Percentiles rank a stretch among this genome's conserved stretches.
phyloP scores from a whole-genome alignment of 1,140 invertebrate species.

The Nasonia longicornis region DNA sequence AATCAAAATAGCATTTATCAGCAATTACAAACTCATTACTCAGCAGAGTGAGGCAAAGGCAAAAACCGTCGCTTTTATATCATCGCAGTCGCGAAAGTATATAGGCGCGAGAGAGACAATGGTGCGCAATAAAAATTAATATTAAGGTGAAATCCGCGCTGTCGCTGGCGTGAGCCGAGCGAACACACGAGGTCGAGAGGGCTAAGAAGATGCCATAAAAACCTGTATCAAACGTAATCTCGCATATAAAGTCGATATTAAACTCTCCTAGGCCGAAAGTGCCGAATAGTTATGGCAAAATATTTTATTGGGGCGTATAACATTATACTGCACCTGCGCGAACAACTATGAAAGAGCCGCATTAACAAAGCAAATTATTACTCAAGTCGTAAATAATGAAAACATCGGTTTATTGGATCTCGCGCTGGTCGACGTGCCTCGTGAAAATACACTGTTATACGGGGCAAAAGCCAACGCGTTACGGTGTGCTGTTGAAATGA shows the following conservation, averaged over 20 bases:
- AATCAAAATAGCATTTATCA: slow-evolving; percentile 13
- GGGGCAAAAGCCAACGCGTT: not conserved
- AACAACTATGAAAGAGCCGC: not conserved
- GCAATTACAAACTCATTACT: slow-evolving; percentile 21
- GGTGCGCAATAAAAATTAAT: not conserved
- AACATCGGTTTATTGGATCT: not conserved
- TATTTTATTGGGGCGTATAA: slow-evolving; percentile 2
- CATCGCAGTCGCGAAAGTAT: no score
- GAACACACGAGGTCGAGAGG: not conserved
- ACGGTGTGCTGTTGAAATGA: no score
- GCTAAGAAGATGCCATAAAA: not conserved
- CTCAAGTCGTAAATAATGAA: not conserved
- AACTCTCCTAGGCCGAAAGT: not conserved
- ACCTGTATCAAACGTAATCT: not conserved
- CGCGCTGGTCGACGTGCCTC: not conserved
- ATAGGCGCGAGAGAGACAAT: not conserved
- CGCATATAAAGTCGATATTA: not conserved
- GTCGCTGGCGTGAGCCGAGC: no score
- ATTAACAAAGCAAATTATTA: slow-evolving; percentile 9
- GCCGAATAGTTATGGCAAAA: slow-evolving; percentile 5
- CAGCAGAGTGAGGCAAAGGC: not conserved
- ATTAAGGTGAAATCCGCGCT: not conserved
- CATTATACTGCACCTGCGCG: not conserved
- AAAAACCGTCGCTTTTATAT: not conserved
- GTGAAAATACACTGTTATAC: not conserved